Evolutionary conservation across 2,797 vertebrate species (phyloP), one percentile per base, ranked within the genome.

Genomic region (Threskiornis aethiopicus): DNA sequence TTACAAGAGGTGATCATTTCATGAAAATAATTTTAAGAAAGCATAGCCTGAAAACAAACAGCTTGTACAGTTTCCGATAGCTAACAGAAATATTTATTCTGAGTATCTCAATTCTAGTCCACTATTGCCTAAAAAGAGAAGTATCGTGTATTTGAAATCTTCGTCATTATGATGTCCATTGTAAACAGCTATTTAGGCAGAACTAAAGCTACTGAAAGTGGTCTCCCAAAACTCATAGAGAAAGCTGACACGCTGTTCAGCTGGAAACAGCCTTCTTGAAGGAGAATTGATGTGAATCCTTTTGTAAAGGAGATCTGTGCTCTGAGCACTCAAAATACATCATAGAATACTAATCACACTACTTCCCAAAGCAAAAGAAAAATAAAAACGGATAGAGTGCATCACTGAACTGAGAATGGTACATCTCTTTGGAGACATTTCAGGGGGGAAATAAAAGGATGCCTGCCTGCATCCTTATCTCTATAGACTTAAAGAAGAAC

Each of bases 271-370:
- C 81, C 90, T 91, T 83, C 93, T 85, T 92, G 94, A 87, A 87
- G 71, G 86, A 94, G 87, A 95, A 95, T 82, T 91, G 83, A 95
- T 95, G 92, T 86, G 90, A 91, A 87, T 92, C 84, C 90, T 94
- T 97, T 96, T 92, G 93, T 93, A 78, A 78, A 93, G 88, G 66
- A 95, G 88, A 94, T 97, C 84, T 83, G 71, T 85, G 89, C 89
- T 94, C 92, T 93, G 87, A 92, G 75, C 81, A 89, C 84, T 96
- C 92, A 77, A 85, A 85, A 89, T 75, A 75, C 84, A 84, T 96
- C 92, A 72, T 42, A 72, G 96, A 96, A 96, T 96, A 91, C 90
- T 93, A 96, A 96, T 90, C 88, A 70, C 78, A 80, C 59, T 20
- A 55, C 79, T 93, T 95, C 82, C 71, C 82, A 96, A 78, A 90